Conservation (phyloP, 2,797 vertebrate genomes). For the Pipistrellus kuhlii region DNA sequence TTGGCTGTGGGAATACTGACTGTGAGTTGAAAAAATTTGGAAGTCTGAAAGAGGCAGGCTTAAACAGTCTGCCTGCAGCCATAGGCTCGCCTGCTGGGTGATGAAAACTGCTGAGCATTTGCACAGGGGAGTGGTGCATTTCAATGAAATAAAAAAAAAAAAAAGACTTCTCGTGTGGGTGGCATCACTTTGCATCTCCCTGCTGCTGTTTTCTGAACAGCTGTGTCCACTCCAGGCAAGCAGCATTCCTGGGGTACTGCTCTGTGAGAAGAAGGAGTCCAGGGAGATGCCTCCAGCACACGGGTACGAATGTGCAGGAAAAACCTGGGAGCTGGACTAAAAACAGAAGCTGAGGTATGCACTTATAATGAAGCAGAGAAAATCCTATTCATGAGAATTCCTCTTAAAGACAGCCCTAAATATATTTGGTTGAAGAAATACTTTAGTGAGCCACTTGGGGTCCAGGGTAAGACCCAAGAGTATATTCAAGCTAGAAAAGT, state of each 20-base stretch:
- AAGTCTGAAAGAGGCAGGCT: not conserved
- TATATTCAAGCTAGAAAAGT: constrained; percentile 53
- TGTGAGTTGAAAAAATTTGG: not conserved
- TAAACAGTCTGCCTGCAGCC: not conserved
- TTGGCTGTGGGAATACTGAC: constrained; percentile 3
- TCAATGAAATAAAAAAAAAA: not conserved
- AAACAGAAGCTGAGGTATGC: not conserved
- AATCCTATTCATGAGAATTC: constrained; percentile 12
- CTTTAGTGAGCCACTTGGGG: constrained; percentile 54
- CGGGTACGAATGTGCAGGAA: not conserved
- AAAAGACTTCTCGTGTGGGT: not conserved
- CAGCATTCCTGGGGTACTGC: not conserved
- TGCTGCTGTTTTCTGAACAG: not conserved
- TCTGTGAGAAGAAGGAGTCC: not conserved
- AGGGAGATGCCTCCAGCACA: not conserved
- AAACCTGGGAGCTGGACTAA: not conserved
- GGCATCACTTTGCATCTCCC: not conserved
- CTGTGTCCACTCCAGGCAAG: not conserved
- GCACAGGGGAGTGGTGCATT: not conserved
- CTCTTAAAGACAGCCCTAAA: constrained; percentile 42
- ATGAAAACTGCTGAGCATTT: not conserved
- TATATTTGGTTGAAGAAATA: constrained; percentile 57
- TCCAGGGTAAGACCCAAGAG: constrained; percentile 50
- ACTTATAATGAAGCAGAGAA: constrained; percentile 38
- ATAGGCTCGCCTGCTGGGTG: not conserved